These are phyloP conservation scores for Nebria brevicollis DNA, from an alignment of 2,888 invertebrate species.

Conservation along the genomic window DNA sequence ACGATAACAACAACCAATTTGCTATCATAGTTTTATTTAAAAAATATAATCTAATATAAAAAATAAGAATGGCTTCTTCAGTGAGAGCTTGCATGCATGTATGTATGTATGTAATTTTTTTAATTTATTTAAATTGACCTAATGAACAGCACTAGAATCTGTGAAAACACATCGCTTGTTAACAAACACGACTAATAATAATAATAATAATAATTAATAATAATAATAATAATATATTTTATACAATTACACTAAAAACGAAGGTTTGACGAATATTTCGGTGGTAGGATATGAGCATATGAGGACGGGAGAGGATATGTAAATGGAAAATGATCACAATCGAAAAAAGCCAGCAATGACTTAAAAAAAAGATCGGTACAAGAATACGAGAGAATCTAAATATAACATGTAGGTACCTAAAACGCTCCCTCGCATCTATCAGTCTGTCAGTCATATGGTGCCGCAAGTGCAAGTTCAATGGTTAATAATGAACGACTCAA, in stretches of 20 bases:
- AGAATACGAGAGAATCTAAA: slow-evolving; percentile 12
- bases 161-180: slow-evolving; percentile 46
- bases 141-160: slow-evolving; percentile 44
- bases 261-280: slow-evolving; percentile 14
- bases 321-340: slow-evolving; percentile 32
- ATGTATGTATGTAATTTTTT: background rate
- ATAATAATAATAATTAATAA: background rate
- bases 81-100: slow-evolving; percentile 17
- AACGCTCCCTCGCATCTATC: slow-evolving; percentile 3
- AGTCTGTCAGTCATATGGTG: slow-evolving; percentile 31
- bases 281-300: slow-evolving; percentile 11
- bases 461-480: slow-evolving; percentile 55
- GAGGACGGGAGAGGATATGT: slow-evolving; percentile 15
- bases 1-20: slow-evolving; percentile 39
- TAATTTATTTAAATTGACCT: slow-evolving; percentile 36
- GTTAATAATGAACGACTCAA: slow-evolving; percentile 77
- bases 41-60: slow-evolving; percentile 47
- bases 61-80: slow-evolving; percentile 32
- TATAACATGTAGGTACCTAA: slow-evolving; percentile 4
- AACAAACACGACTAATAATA: slow-evolving; percentile 44
- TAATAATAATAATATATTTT: slow-evolving; percentile 28
- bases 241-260: slow-evolving; percentile 41
- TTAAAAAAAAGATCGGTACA: slow-evolving; percentile 26
- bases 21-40: slow-evolving; percentile 35
- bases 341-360: slow-evolving; percentile 26